A percentile compares a stretch with the other conserved stretches of the same genome.
Evolutionary conservation across 1,140 invertebrate species (phyloP).

Genomic region (Drosophila subobscura): DNA sequence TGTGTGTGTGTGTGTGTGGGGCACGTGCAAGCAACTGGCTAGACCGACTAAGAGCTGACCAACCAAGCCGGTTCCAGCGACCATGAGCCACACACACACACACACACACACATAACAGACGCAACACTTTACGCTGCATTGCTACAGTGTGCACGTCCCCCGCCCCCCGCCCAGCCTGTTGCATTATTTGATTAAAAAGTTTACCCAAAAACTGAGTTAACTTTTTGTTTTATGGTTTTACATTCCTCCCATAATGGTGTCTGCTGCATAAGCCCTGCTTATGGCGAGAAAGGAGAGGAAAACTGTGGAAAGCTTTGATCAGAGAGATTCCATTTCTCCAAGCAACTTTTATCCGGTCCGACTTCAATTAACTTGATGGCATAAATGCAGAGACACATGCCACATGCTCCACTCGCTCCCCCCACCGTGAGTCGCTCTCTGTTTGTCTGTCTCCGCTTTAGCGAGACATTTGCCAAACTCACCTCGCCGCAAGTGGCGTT

Average conservation of each 20-base stretch:
- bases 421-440: background rate
- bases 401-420: background rate
- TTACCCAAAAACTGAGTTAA: conserved; percentile 21
- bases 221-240: conserved; percentile 10
- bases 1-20: background rate
- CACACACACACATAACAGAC: background rate
- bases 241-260: conserved; percentile 8
- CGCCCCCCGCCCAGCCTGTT: background rate
- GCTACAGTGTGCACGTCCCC: conserved; percentile 20
- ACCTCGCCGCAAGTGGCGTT: conserved; percentile 7
- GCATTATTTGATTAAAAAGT: conserved; percentile 66
- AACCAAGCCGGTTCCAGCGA: conserved; percentile 33
- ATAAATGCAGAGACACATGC: conserved; percentile 29
- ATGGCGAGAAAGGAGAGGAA: too few relatives aligned
- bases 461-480: conserved; percentile 44
- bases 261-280: background rate
- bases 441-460: conserved; percentile 6
- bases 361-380: conserved; percentile 54
- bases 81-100: conserved; percentile 20
- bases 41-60: conserved; percentile 16
- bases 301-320: conserved; percentile 2
- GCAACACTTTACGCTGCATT: conserved; percentile 28
- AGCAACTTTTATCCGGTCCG: conserved; percentile 4
- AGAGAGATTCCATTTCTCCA: conserved; percentile 3
- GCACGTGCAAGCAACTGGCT: conserved; percentile 26